Evolutionary conservation across 2,888 invertebrate genomes (phyloP).

Genomic region (Scaptomyza reducta): DNA sequence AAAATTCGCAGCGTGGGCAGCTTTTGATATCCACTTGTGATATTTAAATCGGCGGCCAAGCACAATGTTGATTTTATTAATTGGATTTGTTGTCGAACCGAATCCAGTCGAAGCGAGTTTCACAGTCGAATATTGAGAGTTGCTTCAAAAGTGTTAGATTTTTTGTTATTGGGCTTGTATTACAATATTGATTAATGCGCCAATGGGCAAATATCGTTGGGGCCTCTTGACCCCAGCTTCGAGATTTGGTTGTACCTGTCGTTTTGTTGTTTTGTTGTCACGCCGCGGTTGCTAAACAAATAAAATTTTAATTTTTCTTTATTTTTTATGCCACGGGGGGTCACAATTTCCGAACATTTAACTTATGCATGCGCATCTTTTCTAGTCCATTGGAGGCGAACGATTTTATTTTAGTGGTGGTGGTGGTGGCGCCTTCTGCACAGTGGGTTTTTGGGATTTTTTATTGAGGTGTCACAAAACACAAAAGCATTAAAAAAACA

Average conservation of each 20-base stretch:
- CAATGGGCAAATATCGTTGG: slow-evolving; percentile 58
- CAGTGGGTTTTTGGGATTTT: slow-evolving; percentile 40
- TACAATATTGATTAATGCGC: slow-evolving; percentile 77
- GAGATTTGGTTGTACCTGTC: slow-evolving; percentile 41
- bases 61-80: slow-evolving; percentile 76
- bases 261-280: slow-evolving; percentile 53
- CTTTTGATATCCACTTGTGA: slow-evolving; percentile 64
- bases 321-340: slow-evolving; percentile 75
- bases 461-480: slow-evolving; percentile 76
- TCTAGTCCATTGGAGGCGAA: slow-evolving; percentile 14
- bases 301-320: slow-evolving; percentile 77
- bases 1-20: slow-evolving; percentile 63
- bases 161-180: slow-evolving; percentile 75
- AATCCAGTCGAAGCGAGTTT: not conserved
- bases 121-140: not conserved
- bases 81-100: slow-evolving; percentile 62
- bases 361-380: slow-evolving; percentile 71
- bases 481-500: slow-evolving; percentile 25
- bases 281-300: slow-evolving; percentile 71
- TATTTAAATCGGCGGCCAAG: slow-evolving; percentile 52
- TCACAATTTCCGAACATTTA: slow-evolving; percentile 40
- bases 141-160: slow-evolving; percentile 73
- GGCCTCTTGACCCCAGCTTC: slow-evolving; percentile 28
- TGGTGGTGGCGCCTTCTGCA: slow-evolving; percentile 64
- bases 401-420: no score